phyloP scores from a whole-genome alignment of 2,797 vertebrate genomes.

The Coreius guichenoti region DNA sequence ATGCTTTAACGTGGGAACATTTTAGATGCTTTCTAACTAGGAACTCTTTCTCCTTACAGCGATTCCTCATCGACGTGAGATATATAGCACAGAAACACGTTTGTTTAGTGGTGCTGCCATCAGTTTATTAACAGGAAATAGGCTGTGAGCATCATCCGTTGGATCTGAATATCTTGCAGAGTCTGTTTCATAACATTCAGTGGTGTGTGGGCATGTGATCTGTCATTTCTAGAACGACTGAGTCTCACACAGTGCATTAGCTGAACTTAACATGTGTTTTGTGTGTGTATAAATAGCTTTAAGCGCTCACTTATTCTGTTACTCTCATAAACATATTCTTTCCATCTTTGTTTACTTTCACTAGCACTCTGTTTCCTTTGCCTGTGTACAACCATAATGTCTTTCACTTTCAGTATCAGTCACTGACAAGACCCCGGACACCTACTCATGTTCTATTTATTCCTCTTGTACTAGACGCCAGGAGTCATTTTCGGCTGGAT shows the following conservation, averaged over 20 bases:
- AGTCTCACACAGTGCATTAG: background rate
- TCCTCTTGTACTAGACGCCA: slow-evolving; percentile 18
- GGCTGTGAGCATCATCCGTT: background rate
- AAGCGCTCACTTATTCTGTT: slow-evolving; percentile 18
- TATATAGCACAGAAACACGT: background rate
- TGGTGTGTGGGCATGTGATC: slow-evolving; percentile 29
- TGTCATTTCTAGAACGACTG: slow-evolving; percentile 7
- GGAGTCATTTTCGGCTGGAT: slow-evolving; percentile 15
- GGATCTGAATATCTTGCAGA: slow-evolving; percentile 26
- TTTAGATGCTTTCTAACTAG: background rate
- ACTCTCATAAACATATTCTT: slow-evolving; percentile 40
- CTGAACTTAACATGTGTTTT: background rate
- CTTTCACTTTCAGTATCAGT: slow-evolving; percentile 50
- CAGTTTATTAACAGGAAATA: background rate
- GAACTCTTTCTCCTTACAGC: background rate
- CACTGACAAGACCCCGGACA: slow-evolving; percentile 35
- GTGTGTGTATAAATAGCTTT: slow-evolving; percentile 36
- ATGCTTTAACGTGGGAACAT: background rate
- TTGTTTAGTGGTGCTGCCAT: slow-evolving; percentile 14
- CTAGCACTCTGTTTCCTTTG: slow-evolving; percentile 23
- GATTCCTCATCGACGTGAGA: background rate
- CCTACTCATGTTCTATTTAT: slow-evolving; percentile 37
- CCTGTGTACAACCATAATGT: background rate
- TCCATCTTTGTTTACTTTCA: slow-evolving; percentile 45
- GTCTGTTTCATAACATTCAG: slow-evolving; percentile 18